Evolutionary conservation across 2,113 vertebrate species (phyloP).

Genomic region (Microtus richardsoni): DNA sequence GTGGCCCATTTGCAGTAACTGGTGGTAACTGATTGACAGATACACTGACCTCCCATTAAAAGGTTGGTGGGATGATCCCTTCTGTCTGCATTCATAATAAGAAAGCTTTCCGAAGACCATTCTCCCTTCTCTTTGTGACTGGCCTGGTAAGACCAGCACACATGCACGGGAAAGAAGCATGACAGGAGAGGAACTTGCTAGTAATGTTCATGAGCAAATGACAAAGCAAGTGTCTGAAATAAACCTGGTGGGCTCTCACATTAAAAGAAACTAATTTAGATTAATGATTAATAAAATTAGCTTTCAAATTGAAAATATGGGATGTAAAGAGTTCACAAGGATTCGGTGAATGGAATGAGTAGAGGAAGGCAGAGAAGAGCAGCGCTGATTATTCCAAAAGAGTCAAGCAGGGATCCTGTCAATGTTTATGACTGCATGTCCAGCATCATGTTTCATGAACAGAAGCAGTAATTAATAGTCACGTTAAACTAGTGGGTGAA

Average conservation of each 20-base stretch:
- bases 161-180: background rate
- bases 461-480: background rate
- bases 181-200: background rate
- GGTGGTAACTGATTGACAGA: background rate
- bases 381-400: background rate
- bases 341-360: background rate
- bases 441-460: accelerated
- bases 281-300: background rate
- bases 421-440: background rate
- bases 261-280: background rate
- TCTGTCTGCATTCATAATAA: background rate
- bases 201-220: background rate
- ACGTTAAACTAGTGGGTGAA: background rate
- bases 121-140: background rate
- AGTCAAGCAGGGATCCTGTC: background rate
- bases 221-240: background rate
- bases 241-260: background rate
- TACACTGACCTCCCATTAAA: background rate
- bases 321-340: background rate
- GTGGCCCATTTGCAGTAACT: background rate
- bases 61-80: accelerated
- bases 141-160: background rate
- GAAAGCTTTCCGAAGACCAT: background rate
- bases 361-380: background rate
- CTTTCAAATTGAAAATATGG: background rate